Evolutionary conservation across 2,113 vertebrate species (phyloP).

Genomic region (Phocoena phocoena): DNA sequence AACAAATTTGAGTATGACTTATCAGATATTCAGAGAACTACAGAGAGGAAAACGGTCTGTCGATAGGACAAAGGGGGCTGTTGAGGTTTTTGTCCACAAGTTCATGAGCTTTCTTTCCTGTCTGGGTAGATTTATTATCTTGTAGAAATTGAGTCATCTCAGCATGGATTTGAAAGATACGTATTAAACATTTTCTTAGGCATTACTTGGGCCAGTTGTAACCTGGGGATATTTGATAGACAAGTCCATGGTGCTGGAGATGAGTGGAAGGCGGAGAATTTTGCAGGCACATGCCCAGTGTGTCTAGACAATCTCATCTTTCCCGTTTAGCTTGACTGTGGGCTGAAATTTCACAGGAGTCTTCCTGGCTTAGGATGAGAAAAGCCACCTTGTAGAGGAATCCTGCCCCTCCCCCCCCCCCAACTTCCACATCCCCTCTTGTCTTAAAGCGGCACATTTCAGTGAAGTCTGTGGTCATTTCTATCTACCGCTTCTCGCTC

Average conservation of each 20-base stretch:
- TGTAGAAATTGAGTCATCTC: background rate
- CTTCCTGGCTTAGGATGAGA: background rate
- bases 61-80: background rate
- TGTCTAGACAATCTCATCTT: rapidly evolving
- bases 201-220: background rate
- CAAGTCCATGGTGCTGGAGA: rapidly evolving
- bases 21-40: background rate
- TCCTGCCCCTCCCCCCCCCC: too few species aligned
- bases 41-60: background rate
- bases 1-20: background rate
- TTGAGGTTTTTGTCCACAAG: background rate
- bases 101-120: background rate
- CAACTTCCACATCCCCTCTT: background rate
- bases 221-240: background rate
- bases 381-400: background rate
- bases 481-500: rapidly evolving
- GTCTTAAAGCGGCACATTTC: background rate
- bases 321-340: background rate
- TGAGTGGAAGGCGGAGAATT: background rate
- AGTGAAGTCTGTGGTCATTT: rapidly evolving
- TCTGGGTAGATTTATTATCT: background rate
- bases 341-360: too few species aligned
- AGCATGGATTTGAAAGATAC: background rate
- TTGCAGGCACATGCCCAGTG: rapidly evolving
- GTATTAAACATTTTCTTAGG: background rate